phyloP scores from a whole-genome alignment of 2,888 invertebrate species.

The Drosophila prolongata region DNA sequence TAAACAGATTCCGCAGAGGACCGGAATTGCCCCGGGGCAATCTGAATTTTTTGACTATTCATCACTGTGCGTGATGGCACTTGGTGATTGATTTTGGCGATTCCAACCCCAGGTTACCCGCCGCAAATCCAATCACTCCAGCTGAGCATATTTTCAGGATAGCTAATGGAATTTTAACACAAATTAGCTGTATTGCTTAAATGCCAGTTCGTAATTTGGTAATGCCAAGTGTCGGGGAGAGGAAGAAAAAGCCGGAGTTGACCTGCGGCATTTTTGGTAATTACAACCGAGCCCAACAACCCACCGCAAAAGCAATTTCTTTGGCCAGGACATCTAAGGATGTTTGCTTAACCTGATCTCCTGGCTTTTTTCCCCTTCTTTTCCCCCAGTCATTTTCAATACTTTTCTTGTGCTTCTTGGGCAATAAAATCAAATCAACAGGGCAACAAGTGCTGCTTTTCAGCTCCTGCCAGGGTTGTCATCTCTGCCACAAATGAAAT shows the following conservation, averaged over 20 bases:
- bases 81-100: slow-evolving; percentile 56
- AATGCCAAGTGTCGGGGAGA: slow-evolving; percentile 40
- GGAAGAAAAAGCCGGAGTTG: slow-evolving; percentile 5
- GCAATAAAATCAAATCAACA: slow-evolving; percentile 60
- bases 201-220: slow-evolving; percentile 56
- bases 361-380: not conserved
- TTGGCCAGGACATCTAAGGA: slow-evolving; percentile 15
- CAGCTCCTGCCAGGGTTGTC: slow-evolving; percentile 42
- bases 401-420: slow-evolving; percentile 13
- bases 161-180: slow-evolving; percentile 66
- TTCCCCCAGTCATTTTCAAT: slow-evolving; percentile 4
- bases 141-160: slow-evolving; percentile 27
- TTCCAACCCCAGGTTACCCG: not conserved
- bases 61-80: slow-evolving; percentile 39
- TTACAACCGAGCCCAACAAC: slow-evolving; percentile 18
- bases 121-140: slow-evolving; percentile 26
- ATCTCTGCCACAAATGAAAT: slow-evolving; percentile 56
- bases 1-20: slow-evolving; percentile 10
- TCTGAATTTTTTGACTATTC: slow-evolving; percentile 14
- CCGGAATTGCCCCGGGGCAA: slow-evolving; percentile 6
- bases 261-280: slow-evolving; percentile 59
- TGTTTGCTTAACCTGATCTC: slow-evolving; percentile 15
- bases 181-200: slow-evolving; percentile 69
- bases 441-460: slow-evolving; percentile 48
- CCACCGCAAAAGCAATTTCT: slow-evolving; percentile 61